Percentiles rank a stretch among this genome's conserved stretches.
phyloP scores from a whole-genome alignment of 2,888 invertebrate genomes.

The Acutogordius australiensis region DNA sequence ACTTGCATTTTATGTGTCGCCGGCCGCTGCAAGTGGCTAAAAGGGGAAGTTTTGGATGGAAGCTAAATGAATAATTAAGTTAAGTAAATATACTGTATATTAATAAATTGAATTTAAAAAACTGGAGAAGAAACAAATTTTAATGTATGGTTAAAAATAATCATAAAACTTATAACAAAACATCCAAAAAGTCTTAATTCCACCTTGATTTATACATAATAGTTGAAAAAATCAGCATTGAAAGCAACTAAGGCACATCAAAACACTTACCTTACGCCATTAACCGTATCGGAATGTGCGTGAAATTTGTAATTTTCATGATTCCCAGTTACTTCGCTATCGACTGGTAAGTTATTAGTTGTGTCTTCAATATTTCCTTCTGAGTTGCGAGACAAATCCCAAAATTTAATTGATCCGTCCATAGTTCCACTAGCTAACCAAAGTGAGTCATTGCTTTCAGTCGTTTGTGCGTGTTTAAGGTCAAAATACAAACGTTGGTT shows the following conservation, averaged over 20 bases:
- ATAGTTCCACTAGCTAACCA: neutral
- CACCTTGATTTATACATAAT: too few species aligned
- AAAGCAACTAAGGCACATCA: neutral
- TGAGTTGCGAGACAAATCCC: neutral
- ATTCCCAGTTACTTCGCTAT: too few species aligned
- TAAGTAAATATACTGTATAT: neutral
- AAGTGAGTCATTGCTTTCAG: too few species aligned
- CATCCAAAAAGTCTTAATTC: too few species aligned
- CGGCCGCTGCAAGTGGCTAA: neutral
- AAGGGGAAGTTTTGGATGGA: neutral
- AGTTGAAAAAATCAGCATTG: neutral
- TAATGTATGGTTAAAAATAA: too few species aligned
- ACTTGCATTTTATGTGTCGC: neutral
- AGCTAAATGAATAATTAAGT: neutral
- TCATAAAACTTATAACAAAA: too few species aligned
- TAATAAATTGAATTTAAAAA: neutral
- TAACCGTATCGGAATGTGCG: neutral
- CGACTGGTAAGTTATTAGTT: too few species aligned
- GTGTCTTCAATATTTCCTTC: neutral
- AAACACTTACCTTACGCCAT: constrained; percentile 4
- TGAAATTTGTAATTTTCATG: too few species aligned
- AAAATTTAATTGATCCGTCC: neutral
- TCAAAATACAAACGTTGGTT: constrained; percentile 8
- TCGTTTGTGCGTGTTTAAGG: too few species aligned
- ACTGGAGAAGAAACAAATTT: too few species aligned